Base-by-base conservation (phyloP, 2,113 vertebrate genomes). In the Scolopax mira region DNA sequence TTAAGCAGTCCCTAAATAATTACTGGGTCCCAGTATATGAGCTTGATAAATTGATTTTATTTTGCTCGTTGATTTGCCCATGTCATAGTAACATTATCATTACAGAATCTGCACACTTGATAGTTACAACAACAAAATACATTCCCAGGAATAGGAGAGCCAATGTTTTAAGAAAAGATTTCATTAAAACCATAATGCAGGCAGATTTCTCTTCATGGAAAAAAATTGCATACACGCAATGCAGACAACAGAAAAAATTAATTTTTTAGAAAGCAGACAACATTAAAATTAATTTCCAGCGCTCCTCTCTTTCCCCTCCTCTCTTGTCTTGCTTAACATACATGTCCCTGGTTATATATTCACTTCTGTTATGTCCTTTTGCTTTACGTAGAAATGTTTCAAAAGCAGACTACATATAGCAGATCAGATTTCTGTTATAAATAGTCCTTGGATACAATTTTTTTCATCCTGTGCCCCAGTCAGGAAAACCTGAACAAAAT, bases 41-140 rank as follows among this genome's bases (percentile, higher is more conserved):
- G 86, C 75, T 75, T 79, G 83, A 96, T 83, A 96, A 97, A 96
- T 74, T 84, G 85, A 92, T 89, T 97, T 95, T 62, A 91, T 92
- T 96, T 93, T 88, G 39, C 79, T 96, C n/a, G 67, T 51, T 96
- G 95, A 96, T 88, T 95, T 96, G 49, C 28, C 85, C 83, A 58
- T 96, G 74, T 82, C 61, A 60, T 70, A 85, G 58, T 77, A 96
- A 95, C 54, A 95, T 91, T 86, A 93, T 54, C 58, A 86, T 93
- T 91, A 92, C 44, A 85, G 55, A 90, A 96, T 96, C 71, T 96
- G 74, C 92, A 89, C 86, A 93, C 71, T 69, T 94, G 74, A 92
- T 84, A 94, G 70, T 27, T 39, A 66, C 61, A 94, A 72, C 55
- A 89, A 57, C 39, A 66, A 83, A 97, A 93, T 73, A 79, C 85